Percentiles rank a stretch among this genome's conserved stretches.
These are phyloP conservation scores for Arenicola marina DNA, from an alignment of 2,888 invertebrate genomes.

Conservation along the genomic window DNA sequence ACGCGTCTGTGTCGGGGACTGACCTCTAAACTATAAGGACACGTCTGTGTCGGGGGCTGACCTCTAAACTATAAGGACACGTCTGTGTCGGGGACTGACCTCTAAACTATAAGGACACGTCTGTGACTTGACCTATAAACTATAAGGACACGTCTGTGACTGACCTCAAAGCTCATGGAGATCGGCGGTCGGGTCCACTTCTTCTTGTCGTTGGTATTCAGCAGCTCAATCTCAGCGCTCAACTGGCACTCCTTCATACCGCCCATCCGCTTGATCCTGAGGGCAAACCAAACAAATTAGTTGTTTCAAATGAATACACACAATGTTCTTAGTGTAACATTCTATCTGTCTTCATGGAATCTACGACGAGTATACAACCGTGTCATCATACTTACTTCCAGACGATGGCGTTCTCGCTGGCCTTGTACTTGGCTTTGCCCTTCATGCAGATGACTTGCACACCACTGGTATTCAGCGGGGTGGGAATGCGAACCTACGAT, in stretches of 20 bases:
- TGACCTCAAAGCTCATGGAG: constrained; percentile 97
- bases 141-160: too few relatives aligned
- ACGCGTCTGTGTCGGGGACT: too few relatives aligned
- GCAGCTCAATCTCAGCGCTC: constrained; percentile 97
- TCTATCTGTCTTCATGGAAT: too few relatives aligned
- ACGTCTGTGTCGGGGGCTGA: too few relatives aligned
- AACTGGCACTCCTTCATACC: constrained; percentile 99
- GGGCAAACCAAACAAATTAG: neutral
- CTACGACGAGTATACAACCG: too few relatives aligned
- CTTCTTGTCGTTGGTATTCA: constrained; percentile 94
- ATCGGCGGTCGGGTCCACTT: constrained; percentile 99
- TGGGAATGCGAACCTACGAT: constrained; percentile 84
- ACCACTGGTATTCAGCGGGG: constrained; percentile 97
- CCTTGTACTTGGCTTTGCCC: constrained; percentile 99
- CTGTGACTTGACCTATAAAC: too few relatives aligned
- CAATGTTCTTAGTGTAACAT: too few relatives aligned
- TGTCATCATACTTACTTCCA: constrained; percentile 94
- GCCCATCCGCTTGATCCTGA: constrained; percentile 67
- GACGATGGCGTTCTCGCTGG: constrained; percentile 98
- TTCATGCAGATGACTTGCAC: constrained; percentile 98
- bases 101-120: too few relatives aligned
- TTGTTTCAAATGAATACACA: neutral
- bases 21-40: too few relatives aligned
- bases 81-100: too few relatives aligned
- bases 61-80: too few relatives aligned